These are phyloP conservation scores for Phrynosoma platyrhinos DNA, from an alignment of 2,113 vertebrate species.

Conservation along the genomic window DNA sequence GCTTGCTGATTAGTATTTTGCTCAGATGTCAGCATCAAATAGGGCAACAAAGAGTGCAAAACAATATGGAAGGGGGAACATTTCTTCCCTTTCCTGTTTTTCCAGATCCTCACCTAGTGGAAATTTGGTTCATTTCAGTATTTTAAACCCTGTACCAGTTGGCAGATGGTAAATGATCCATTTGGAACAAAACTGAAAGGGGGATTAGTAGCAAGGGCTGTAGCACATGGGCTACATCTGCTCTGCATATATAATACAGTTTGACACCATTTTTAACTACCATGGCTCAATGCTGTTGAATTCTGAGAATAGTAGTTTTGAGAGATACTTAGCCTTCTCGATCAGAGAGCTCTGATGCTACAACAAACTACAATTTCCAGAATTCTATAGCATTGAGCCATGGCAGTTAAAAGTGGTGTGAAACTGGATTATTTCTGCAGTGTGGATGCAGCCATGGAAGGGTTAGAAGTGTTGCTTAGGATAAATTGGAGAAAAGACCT, in stretches of 20 bases:
- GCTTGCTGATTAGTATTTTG: neutral
- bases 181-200: neutral
- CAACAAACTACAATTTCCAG: too few relatives aligned
- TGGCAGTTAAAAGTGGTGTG: too few relatives aligned
- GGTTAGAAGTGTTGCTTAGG: neutral
- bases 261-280: too few relatives aligned
- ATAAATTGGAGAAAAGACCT: neutral
- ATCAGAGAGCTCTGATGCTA: too few relatives aligned
- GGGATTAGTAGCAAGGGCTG: neutral
- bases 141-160: neutral
- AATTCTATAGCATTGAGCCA: too few relatives aligned
- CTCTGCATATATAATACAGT: too few relatives aligned
- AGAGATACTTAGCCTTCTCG: too few relatives aligned
- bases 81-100: neutral
- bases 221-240: neutral
- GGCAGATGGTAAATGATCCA: neutral
- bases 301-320: too few relatives aligned
- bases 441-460: neutral
- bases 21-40: neutral
- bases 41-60: neutral
- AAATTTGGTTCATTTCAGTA: neutral
- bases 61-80: neutral
- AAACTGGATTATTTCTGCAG: too few relatives aligned
- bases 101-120: neutral
- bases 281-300: too few relatives aligned